A percentile compares a stretch with the other conserved stretches of the same genome.
phyloP scores from a whole-genome alignment of 2,888 invertebrate genomes.

The Agapostemon virescens region DNA sequence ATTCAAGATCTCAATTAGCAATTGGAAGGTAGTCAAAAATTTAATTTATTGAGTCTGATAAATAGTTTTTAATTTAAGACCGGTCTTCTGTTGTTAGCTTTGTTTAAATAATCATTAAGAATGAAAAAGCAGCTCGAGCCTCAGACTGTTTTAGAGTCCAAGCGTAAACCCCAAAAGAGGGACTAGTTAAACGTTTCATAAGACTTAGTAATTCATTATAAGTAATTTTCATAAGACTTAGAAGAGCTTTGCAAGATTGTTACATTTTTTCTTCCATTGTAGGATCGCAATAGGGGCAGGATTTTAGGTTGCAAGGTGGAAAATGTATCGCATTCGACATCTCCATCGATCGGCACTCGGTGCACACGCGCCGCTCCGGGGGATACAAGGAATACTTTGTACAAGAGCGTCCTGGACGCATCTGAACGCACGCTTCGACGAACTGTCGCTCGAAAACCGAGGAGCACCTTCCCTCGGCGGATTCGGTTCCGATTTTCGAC shows the following conservation, averaged over 20 bases:
- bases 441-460: conserved; percentile 49
- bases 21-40: too few species aligned
- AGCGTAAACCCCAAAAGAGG: neutral
- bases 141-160: neutral
- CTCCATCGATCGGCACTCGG: conserved; percentile 46
- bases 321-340: conserved; percentile 21
- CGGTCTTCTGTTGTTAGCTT: too few species aligned
- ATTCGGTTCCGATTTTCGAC: conserved; percentile 20
- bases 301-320: neutral
- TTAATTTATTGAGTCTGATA: too few species aligned
- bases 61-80: too few species aligned
- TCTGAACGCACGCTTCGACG: conserved; percentile 55
- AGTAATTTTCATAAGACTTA: neutral
- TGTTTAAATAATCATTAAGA: too few species aligned
- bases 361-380: conserved; percentile 45
- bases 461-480: conserved; percentile 44
- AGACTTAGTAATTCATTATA: too few species aligned
- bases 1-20: too few species aligned
- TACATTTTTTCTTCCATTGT: too few species aligned
- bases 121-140: too few species aligned
- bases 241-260: too few species aligned
- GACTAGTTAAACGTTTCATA: neutral
- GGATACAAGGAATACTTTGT: conserved; percentile 65
- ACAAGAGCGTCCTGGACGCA: conserved; percentile 69
- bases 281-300: too few species aligned